A percentile compares a stretch with the other conserved stretches of the same genome.
These are phyloP conservation scores for Enteromius mattozi DNA, from an alignment of 2,797 vertebrate species.

Conservation along the genomic window DNA sequence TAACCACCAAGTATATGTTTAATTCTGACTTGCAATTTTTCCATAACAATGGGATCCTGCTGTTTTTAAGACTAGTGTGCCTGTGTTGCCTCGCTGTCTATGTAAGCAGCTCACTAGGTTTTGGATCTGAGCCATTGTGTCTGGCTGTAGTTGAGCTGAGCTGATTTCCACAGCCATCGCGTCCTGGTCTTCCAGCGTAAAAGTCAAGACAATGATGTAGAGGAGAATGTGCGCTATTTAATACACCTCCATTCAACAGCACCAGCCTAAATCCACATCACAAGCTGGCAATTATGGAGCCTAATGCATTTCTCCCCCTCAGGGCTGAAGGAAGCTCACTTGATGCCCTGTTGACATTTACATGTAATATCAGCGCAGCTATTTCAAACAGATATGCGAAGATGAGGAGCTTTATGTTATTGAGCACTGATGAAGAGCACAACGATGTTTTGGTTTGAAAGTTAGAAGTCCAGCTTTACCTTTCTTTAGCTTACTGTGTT, in stretches of 20 bases:
- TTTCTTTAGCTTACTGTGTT: not conserved
- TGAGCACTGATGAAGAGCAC: not conserved
- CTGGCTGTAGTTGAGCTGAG: not conserved
- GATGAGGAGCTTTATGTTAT: not conserved
- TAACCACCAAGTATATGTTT: not conserved
- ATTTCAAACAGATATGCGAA: not conserved
- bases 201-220: constrained; percentile 12
- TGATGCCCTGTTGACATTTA: constrained; percentile 35
- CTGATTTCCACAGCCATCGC: not conserved
- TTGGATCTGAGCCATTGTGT: constrained; percentile 13
- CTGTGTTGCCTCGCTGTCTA: not conserved
- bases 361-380: not conserved
- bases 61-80: not conserved
- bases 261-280: constrained; percentile 18
- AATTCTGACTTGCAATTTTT: not conserved
- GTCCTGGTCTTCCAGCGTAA: not conserved
- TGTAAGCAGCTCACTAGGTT: not conserved
- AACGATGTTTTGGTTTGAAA: not conserved
- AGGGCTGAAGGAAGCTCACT: not conserved
- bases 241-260: not conserved
- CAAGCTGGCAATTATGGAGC: constrained; percentile 1
- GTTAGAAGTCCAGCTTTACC: not conserved
- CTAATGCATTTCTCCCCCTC: not conserved
- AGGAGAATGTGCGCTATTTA: constrained; percentile 1
- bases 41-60: not conserved